Evolutionary conservation across 1,140 invertebrate species (phyloP).

Genomic region (Drosophila orena): DNA sequence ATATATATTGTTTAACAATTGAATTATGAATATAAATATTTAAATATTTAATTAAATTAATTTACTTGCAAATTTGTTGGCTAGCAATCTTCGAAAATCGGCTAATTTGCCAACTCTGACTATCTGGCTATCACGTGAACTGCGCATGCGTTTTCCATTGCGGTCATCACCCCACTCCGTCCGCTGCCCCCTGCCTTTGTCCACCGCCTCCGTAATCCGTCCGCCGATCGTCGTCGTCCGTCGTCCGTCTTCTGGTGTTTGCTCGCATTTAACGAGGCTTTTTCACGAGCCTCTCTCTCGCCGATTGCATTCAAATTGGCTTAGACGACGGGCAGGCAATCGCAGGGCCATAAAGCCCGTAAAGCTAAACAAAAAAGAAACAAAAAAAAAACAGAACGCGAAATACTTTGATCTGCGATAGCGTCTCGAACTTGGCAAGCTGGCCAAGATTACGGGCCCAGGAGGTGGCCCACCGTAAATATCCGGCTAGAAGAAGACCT

Average conservation of each 20-base stretch:
- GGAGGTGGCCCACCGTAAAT: conserved; percentile 30
- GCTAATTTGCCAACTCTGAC: conserved; percentile 14
- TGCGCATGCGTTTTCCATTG: conserved; percentile 57
- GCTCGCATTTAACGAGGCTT: conserved; percentile 56
- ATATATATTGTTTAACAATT: too few relatives aligned
- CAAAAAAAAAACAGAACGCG: background rate
- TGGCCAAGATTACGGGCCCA: conserved; percentile 31
- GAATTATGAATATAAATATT: background rate
- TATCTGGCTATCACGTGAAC: conserved; percentile 63
- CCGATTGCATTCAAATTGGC: conserved; percentile 45
- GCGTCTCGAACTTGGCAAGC: conserved; percentile 3
- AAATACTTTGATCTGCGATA: conserved; percentile 43
- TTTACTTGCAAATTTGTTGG: background rate
- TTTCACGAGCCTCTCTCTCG: conserved; percentile 31
- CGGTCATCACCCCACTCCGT: background rate
- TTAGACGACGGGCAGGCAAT: conserved; percentile 15
- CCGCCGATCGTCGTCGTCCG: background rate
- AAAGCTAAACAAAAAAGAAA: background rate
- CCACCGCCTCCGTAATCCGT: background rate
- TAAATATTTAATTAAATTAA: background rate
- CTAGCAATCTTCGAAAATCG: background rate
- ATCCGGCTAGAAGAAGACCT: conserved; percentile 18
- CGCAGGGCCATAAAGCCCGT: conserved; percentile 22
- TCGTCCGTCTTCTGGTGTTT: conserved; percentile 35
- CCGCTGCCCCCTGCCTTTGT: background rate